Conservation (phyloP, 1,140 invertebrate genomes). For the Heliconius himera region DNA sequence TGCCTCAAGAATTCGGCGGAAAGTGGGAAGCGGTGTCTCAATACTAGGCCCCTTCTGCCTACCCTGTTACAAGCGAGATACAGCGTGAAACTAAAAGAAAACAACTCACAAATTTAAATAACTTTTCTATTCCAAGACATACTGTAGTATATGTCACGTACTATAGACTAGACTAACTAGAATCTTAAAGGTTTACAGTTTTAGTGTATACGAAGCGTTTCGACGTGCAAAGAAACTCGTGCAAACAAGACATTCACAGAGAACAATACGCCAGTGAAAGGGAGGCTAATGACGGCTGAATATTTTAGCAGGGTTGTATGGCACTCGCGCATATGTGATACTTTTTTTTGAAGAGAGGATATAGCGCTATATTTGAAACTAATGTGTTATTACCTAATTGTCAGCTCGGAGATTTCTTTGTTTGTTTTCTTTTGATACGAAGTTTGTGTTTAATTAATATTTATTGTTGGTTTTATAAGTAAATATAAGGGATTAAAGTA, state of each 20-base stretch:
- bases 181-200: constrained; percentile 15
- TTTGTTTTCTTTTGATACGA: constrained; percentile 44
- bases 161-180: constrained; percentile 11
- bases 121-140: neutral
- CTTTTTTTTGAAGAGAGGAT: neutral
- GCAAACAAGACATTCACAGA: constrained; percentile 33
- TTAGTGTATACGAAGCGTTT: constrained; percentile 14
- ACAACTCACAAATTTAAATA: neutral
- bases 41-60: no score
- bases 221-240: constrained; percentile 29
- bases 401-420: constrained; percentile 44
- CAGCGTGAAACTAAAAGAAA: neutral
- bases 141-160: neutral
- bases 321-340: constrained; percentile 12
- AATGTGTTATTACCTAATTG: neutral
- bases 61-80: no score
- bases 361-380: neutral
- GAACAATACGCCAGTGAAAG: constrained; percentile 51
- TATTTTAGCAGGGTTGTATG: constrained; percentile 52
- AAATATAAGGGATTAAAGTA: neutral
- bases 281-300: constrained; percentile 64
- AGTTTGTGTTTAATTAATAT: constrained; percentile 18
- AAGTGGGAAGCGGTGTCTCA: no score
- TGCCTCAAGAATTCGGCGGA: no score
- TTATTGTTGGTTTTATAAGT: constrained; percentile 27